A percentile compares a stretch with the other conserved stretches of the same genome.
Conservation (phyloP, 2,888 invertebrate genomes). For the Chrysotoxum bicinctum region DNA sequence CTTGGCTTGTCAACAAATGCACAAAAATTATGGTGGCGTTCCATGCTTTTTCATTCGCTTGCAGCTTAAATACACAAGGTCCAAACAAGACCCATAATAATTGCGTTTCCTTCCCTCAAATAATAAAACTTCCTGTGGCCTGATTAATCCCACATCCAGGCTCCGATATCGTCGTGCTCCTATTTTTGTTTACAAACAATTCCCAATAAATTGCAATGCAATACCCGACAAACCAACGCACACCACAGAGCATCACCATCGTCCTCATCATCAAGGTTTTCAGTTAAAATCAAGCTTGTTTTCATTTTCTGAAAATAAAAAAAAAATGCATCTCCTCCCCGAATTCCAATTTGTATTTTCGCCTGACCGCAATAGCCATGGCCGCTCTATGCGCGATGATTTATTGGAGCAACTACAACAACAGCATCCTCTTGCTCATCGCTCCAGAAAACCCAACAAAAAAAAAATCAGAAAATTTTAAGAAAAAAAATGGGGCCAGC, state of each 20-base stretch:
- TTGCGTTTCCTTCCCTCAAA: background rate
- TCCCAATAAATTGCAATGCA: slow-evolving; percentile 64
- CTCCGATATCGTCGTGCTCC: background rate
- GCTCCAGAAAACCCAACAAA: background rate
- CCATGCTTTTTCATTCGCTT: background rate
- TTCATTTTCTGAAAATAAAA: slow-evolving; percentile 13
- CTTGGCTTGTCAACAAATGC: too few species aligned
- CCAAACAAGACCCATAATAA: background rate
- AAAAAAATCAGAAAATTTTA: slow-evolving; percentile 1
- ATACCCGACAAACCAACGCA: background rate
- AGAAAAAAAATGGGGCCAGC: slow-evolving; percentile 48
- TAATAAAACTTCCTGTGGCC: background rate
- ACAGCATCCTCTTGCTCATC: background rate
- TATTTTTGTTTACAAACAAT: slow-evolving; percentile 56
- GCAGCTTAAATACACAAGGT: background rate
- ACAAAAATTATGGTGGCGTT: too few species aligned
- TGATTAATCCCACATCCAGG: background rate
- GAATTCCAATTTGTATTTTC: slow-evolving; percentile 10
- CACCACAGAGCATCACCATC: background rate
- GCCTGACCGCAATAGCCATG: slow-evolving; percentile 18
- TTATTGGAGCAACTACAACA: background rate
- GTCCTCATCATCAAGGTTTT: too few species aligned
- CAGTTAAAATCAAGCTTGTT: slow-evolving; percentile 10
- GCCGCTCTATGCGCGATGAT: slow-evolving; percentile 3
- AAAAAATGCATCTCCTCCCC: slow-evolving; percentile 5